Evolutionary conservation across 1,140 invertebrate species (phyloP), one percentile per base, ranked within the genome.

Genomic region (Atta colombica): DNA sequence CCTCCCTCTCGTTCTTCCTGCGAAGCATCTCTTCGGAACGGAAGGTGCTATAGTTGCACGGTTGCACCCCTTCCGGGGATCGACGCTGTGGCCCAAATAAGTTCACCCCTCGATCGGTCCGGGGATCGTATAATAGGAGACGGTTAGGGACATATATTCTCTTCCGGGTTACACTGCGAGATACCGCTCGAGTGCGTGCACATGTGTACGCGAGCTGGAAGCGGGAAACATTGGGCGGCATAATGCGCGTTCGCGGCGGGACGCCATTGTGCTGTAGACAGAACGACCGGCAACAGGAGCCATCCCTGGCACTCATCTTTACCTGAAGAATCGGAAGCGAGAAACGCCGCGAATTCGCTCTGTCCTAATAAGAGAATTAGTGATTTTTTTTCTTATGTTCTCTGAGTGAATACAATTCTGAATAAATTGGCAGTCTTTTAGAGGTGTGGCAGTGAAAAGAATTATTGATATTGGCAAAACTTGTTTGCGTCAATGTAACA

Each of bases 141-240:
- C 93, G 93, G 93, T 94, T 94, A 92, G 91, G 90, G 90, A 89
- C 90, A 92, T 93, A 84, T 75, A 58, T 74, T 75, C 93, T 93
- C 93, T 94, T 94, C 92, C 90, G 87, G 90, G 87, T 74, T 75
- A 65, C 51, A 12, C 75, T 49, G 72, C 75, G 84, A 71, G 75
- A 90, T 65, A 89, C 63, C 71, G 61, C 53, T 53, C 45, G 69
- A 53, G 86, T 68, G 86, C 53, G 39, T 21, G 68, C 65, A 53
- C 55, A 49, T 84, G 61, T 87, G 39, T 81, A 35, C 28, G 53
- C 35, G 85, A 81, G 45, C 25, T 63, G 49, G 28, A 80, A 61
- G 86, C 84, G 80, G 87, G 90, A 90, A 87, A 85, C 86, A 91
- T 88, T 49, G 87, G 89, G 71, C 58, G 82, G 85, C 63, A 91